Base-by-base conservation (phyloP, 2,797 vertebrate species). In the Pseudomugil gertrudae region DNA sequence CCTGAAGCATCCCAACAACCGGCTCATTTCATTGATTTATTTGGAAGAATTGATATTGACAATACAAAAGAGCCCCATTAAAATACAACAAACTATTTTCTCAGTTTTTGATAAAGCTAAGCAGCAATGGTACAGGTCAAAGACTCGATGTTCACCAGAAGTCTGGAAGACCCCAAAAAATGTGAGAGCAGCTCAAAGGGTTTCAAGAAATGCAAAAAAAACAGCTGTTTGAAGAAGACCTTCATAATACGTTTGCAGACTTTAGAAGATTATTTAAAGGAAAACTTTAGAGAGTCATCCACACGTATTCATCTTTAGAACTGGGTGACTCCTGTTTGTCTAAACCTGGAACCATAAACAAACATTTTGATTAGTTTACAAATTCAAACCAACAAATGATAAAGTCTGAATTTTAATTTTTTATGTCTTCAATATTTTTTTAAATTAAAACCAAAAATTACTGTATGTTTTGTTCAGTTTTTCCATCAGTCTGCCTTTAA, bases 381-480 rank as follows among this genome's bases (percentile, higher is more conserved):
- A 26, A 60, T 51, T 1, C 36, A 38, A 38, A 7, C 17, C 6
- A 8, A 19, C 17, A 19, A 19, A 38, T 17, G 4, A 5, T 17
- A 43, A 8, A 43, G 15, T 35, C 11, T 38, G 36, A 38, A 38
- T 2, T 8, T 43, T 19, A 5, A 43, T 19, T 1, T 40, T 17
- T 5, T 17, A 40, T 5, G 14, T 40, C 36, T 17, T 40, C 1
- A 5, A 17, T 40, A 40, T 15, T 32, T 29, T 3, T 29, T 48
- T n/a, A 50, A 57, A 59, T 59, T 55, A 51, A 71, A 61, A 21
- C 15, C 56, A 11, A 4, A 26, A n/a, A 59, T 57, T 4, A 60
- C 40, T n/a, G n/a, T n/a, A n/a, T n/a, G 76, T 87, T 77, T 56
- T 40, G 69, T 87, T 73, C 57, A 81, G 79, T 80, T 83, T 86